Base-by-base conservation (phyloP, 2,888 invertebrate genomes). In the Brachylomia viminalis region DNA sequence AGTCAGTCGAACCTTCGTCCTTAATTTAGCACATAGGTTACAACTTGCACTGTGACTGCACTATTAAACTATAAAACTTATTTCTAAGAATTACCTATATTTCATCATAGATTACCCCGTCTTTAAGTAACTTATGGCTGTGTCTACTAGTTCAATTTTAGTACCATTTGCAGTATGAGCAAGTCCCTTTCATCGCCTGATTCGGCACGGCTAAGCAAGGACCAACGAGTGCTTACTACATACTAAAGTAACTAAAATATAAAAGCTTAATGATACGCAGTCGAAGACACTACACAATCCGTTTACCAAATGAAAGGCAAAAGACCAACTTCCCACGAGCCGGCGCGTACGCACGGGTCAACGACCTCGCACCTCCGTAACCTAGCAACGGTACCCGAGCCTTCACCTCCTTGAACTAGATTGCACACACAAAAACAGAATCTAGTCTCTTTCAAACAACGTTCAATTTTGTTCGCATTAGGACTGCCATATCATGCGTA, bases 381-480 rank as follows among this genome's bases (percentile, higher is more conserved):
- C 92, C 92, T 91, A 92, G 90, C 92, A 93, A 93, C 93, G 93
- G 93, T 91, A 93, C 90, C 85, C 86, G 81, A 90, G 90, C 92
- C 92, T 93, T 91, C 92, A 91, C 89, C 91, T 91, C 91, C 90
- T 91, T 89, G 80, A 71, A 78, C 72, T 69, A 72, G 49, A 23
- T 61, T 54, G 17, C 38, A 66, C 73, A 66, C 17, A 70, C 65
- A 71, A 86, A 77, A 80, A 68, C 64, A 71, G 33, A 71, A 80
- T 45, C 64, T 82, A 83, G 65, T 2, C 0, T 11, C 10, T 27
- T 70, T 10, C 0, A 0, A 66, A 81, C 78, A 85, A 65, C 47
- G 79, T 67, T 77, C 56, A 76, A 74, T 66, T 83, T 85, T 38
- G 74, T 59, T 72, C 59, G 64, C 72, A 70, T 65, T 75, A 62